Evolutionary conservation across 2,113 vertebrate species (phyloP).

Genomic region (Antechinus stuartii): DNA sequence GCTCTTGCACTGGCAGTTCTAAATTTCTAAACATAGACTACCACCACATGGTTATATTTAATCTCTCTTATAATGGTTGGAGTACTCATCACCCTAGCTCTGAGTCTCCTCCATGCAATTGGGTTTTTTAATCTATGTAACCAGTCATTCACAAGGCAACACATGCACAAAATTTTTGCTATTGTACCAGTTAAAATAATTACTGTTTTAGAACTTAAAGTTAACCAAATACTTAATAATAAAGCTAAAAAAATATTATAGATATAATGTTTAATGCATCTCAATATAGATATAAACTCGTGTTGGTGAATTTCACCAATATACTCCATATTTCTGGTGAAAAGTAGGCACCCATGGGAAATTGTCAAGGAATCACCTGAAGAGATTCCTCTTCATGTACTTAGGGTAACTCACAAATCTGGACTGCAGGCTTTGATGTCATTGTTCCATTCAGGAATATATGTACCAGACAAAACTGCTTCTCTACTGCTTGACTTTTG

Average conservation of each 20-base stretch:
- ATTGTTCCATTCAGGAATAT: neutral
- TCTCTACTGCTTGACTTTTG: neutral
- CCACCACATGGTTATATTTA: neutral
- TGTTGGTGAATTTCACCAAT: neutral
- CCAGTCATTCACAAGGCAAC: neutral
- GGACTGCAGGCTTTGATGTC: neutral
- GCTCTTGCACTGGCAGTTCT: neutral
- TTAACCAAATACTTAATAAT: neutral
- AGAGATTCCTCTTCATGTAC: neutral
- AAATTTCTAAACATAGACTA: neutral
- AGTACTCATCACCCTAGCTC: neutral
- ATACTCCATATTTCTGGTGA: neutral
- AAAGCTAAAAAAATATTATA: neutral
- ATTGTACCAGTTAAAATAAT: neutral
- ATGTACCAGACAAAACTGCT: neutral
- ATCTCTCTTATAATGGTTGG: neutral
- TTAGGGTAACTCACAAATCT: neutral
- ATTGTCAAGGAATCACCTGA: neutral
- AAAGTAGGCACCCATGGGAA: neutral
- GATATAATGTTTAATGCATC: neutral
- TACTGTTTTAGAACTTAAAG: neutral
- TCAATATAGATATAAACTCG: neutral
- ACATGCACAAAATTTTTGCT: neutral
- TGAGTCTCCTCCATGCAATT: neutral
- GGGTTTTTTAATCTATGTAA: neutral